Percentiles rank a stretch among this genome's conserved stretches.
Evolutionary conservation across 1,140 invertebrate species (phyloP).

Genomic region (Caerostris extrusa): DNA sequence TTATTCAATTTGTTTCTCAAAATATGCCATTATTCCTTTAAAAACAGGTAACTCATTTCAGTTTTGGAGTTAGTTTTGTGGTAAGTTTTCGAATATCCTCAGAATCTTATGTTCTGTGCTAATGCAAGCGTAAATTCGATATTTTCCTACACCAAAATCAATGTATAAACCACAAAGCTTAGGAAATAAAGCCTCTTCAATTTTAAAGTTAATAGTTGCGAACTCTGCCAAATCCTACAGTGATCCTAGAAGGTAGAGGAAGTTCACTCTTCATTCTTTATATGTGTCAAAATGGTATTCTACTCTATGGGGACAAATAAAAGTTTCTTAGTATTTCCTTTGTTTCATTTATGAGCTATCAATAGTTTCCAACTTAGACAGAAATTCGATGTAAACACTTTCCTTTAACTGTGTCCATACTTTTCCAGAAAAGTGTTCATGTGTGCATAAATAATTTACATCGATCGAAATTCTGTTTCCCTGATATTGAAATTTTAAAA

Average conservation of each 20-base stretch:
- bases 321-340: not conserved
- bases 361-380: not conserved
- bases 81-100: not conserved
- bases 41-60: not conserved
- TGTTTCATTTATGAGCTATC: constrained; percentile 19
- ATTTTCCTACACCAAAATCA: not conserved
- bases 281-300: constrained; percentile 14
- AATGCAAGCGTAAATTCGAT: not conserved
- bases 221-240: constrained; percentile 12
- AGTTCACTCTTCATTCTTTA: not conserved
- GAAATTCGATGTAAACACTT: not conserved
- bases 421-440: not conserved
- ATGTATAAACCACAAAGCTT: not conserved
- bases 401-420: not conserved
- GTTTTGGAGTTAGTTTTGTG: not conserved
- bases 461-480: too few relatives aligned
- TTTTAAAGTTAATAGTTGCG: constrained; percentile 27
- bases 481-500: too few relatives aligned
- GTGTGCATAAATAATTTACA: not conserved
- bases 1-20: too few relatives aligned
- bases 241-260: not conserved
- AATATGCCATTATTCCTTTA: not conserved
- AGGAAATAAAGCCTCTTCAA: not conserved
- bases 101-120: not conserved
- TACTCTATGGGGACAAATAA: not conserved